These are phyloP conservation scores for Sylvilagus floridanus DNA, from an alignment of 2,797 vertebrate species.

Conservation along the genomic window DNA sequence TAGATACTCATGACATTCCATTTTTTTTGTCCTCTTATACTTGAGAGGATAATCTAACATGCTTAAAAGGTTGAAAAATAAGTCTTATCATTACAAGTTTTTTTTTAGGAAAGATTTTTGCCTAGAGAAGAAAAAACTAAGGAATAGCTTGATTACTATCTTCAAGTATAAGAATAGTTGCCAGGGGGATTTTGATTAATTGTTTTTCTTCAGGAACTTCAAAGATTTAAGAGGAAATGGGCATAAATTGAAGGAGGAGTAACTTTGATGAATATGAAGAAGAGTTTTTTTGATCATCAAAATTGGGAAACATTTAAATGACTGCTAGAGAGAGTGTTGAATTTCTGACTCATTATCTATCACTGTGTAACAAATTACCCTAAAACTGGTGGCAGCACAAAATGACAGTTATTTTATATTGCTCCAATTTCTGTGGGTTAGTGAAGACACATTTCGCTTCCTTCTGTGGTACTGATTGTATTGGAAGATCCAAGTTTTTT, in stretches of 20 bases:
- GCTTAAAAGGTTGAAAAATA: slow-evolving; percentile 50
- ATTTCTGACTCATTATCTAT: slow-evolving; percentile 53
- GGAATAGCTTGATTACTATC: slow-evolving; percentile 53
- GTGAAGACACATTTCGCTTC: neutral
- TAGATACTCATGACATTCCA: neutral
- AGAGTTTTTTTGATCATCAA: slow-evolving; percentile 61
- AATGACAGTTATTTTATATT: neutral
- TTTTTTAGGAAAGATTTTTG: slow-evolving; percentile 10
- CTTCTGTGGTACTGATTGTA: neutral
- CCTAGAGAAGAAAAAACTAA: slow-evolving; percentile 55
- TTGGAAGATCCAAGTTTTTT: neutral
- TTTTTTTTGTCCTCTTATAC: slow-evolving; percentile 15
- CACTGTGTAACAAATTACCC: neutral
- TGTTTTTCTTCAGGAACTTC: slow-evolving; percentile 52
- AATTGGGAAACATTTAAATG: slow-evolving; percentile 59
- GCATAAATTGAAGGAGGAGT: slow-evolving; percentile 62
- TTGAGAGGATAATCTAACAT: slow-evolving; percentile 46
- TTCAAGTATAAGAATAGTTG: slow-evolving; percentile 28
- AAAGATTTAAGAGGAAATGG: slow-evolving; percentile 57
- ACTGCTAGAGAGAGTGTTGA: slow-evolving; percentile 18
- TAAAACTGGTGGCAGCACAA: neutral
- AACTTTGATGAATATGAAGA: slow-evolving; percentile 50
- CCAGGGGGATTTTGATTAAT: slow-evolving; percentile 50
- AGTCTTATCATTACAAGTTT: neutral
- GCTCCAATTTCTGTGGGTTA: neutral